Evolutionary conservation across 2,888 invertebrate genomes (phyloP), one percentile per base, ranked within the genome.

Genomic region (Malthinus flaveolus): DNA sequence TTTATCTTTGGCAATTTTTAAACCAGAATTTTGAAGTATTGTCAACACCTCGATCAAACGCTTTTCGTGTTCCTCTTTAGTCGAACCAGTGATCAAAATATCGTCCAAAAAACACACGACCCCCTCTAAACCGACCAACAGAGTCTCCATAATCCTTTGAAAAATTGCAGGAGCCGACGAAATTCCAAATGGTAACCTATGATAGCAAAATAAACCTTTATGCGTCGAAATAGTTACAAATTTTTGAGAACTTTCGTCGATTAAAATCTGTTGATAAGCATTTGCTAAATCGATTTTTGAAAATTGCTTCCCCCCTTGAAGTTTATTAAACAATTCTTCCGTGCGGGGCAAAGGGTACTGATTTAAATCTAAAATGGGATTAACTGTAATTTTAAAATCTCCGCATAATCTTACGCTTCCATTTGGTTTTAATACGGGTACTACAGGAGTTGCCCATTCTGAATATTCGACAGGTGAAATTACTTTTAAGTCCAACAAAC

Each of bases 201-300:
- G 64, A 42, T 52, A 57, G 36, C 46, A 5, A 48, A 55, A 66
- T 32, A 65, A 36, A 12, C 62, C 64, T 42, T 56, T 59, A 51
- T 63, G 60, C 1, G 64, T 65, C 35, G 49, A 32, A 7, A 65
- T 58, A 7, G 60, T 63, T 7, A 53, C 32, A 33, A 62, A 47
- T 23, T 59, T 42, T 9, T 39, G 46, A 8, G 55, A 55, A n/a
- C 48, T 36, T 8, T 51, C 45, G 12, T 57, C 52, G 13, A 63
- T 12, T 32, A 39, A 46, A 12, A 61, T 13, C 37, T 63, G 65
- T 44, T 62, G 58, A 49, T 65, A 65, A 1, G 64, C 61, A 36
- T 65, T 54, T 8, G 56, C 44, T 46, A 63, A 52, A 62, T 65
- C 63, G 34, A 62, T 33, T 56, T 59, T 64, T 12, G 59, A 48